Conservation (phyloP, 2,797 vertebrate species). For the Melanitta fusca region DNA sequence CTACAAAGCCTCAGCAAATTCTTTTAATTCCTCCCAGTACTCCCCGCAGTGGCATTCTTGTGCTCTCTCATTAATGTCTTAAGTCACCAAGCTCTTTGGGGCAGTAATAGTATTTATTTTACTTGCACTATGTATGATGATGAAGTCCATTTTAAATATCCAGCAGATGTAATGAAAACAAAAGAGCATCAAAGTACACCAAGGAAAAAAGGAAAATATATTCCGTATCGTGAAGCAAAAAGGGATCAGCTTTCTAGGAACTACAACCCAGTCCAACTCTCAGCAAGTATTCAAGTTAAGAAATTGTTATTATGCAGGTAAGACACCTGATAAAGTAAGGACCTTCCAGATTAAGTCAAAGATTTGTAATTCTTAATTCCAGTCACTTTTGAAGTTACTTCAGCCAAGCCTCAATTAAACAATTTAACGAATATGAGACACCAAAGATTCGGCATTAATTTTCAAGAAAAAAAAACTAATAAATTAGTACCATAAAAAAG, state of each 20-base stretch:
- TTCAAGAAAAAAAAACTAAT: background rate
- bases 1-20: background rate
- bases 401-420: background rate
- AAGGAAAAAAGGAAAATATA: background rate
- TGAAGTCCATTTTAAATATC: background rate
- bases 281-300: background rate
- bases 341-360: background rate
- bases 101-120: background rate
- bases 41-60: accelerated
- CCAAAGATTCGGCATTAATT: background rate
- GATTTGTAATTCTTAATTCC: background rate
- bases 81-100: background rate
- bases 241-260: accelerated
- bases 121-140: background rate
- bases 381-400: accelerated
- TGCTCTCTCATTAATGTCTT: background rate
- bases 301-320: background rate
- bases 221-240: background rate
- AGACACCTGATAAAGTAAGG: background rate
- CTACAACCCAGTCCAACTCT: background rate
- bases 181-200: background rate
- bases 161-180: background rate
- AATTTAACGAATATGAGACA: background rate
- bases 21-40: background rate
- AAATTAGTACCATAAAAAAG: background rate